Conservation (phyloP, 2,113 vertebrate genomes). For the Gorsachius goisagi region DNA sequence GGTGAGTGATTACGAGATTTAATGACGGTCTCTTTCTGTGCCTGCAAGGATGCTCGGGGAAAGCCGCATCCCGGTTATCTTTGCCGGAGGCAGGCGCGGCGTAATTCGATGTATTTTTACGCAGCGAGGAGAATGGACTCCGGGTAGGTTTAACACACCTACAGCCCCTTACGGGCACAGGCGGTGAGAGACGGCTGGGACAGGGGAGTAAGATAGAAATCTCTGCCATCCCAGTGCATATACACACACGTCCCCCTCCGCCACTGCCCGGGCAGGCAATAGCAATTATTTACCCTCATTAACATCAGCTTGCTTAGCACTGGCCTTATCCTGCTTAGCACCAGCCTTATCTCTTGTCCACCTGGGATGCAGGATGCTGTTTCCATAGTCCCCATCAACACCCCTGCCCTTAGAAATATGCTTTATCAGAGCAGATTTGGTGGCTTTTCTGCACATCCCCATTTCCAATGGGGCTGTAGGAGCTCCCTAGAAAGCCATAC, state of each 20-base stretch:
- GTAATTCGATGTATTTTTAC: background rate
- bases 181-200: rapidly evolving
- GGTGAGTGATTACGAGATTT: background rate
- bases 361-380: background rate
- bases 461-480: rapidly evolving
- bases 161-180: background rate
- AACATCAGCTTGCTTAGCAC: background rate
- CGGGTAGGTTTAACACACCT: background rate
- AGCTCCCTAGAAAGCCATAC: background rate
- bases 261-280: rapidly evolving
- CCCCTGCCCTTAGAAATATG: background rate
- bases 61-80: background rate
- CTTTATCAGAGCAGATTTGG: background rate
- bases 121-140: background rate
- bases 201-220: background rate
- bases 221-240: background rate
- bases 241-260: rapidly evolving
- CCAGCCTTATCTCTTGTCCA: background rate
- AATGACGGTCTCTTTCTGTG: background rate
- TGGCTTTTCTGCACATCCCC: background rate
- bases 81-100: background rate
- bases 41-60: background rate
- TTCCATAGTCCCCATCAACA: background rate
- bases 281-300: background rate
- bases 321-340: background rate